Conservation (phyloP, 2,888 invertebrate species). For the Cosmopolites sordidus region DNA sequence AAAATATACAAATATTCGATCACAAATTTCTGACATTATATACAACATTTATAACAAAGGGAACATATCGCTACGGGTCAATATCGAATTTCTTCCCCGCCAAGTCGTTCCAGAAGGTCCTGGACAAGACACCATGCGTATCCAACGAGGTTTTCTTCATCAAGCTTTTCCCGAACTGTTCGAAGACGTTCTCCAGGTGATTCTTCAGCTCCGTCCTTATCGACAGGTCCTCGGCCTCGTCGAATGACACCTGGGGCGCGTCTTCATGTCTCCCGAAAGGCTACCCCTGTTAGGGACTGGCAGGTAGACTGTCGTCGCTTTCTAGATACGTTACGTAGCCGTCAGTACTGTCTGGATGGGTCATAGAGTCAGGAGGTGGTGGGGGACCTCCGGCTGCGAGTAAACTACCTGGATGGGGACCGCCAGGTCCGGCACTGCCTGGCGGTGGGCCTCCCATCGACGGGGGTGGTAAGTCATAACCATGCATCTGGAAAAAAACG, state of each 20-base stretch:
- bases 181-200: too few relatives aligned
- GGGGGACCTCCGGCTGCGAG: constrained; percentile 60
- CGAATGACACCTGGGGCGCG: background rate
- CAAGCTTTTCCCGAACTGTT: too few relatives aligned
- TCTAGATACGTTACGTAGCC: constrained; percentile 91
- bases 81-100: constrained; percentile 21
- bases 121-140: constrained; percentile 16
- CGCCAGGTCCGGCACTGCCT: constrained; percentile 49
- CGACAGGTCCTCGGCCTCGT: constrained; percentile 1
- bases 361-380: constrained; percentile 59
- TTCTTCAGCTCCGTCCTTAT: background rate
- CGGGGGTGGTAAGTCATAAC: constrained; percentile 67
- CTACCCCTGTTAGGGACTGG: constrained; percentile 60
- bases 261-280: background rate
- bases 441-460: constrained; percentile 52
- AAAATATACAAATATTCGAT: too few relatives aligned
- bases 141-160: constrained; percentile 1
- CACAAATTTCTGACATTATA: too few relatives aligned
- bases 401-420: constrained; percentile 53
- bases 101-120: constrained; percentile 22
- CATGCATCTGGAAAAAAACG: constrained; percentile 72
- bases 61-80: constrained; percentile 7
- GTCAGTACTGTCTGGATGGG: constrained; percentile 78
- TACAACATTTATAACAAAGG: too few relatives aligned
- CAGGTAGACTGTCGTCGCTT: constrained; percentile 76